Evolutionary conservation across 1,140 invertebrate species (phyloP), one percentile per base, ranked within the genome.

Genomic region (Dicyema japonicum): DNA sequence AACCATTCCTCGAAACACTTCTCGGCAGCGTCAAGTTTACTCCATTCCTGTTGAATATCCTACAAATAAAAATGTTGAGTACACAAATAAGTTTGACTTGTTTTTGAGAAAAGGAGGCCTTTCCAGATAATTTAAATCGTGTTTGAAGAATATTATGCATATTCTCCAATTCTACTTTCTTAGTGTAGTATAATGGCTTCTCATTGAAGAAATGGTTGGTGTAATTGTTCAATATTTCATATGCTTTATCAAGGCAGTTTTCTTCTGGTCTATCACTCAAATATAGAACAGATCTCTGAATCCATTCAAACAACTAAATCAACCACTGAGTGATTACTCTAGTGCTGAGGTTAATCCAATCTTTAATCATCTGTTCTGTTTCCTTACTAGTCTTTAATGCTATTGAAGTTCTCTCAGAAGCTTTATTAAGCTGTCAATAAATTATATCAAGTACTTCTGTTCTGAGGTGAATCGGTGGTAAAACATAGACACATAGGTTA

Each of bases 391-490:
- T n/a, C n/a, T n/a, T n/a, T n/a, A n/a, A n/a, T n/a, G n/a, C n/a
- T n/a, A n/a, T n/a, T n/a, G n/a, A n/a, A n/a, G n/a, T n/a, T n/a
- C n/a, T n/a, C n/a, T n/a, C n/a, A n/a, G n/a, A n/a, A n/a, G n/a
- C n/a, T n/a, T n/a, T n/a, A n/a, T n/a, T n/a, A n/a, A n/a, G 85
- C 85, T 82, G 92, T 53, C 18, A 22, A 15, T 12, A 21, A n/a
- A 18, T 15, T 17, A 19, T n/a, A n/a, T n/a, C n/a, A n/a, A 25
- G 23, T 88, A 82, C 80, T 94, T 88, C 63, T 90, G 75, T 38
- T 78, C 76, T 45, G 80, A 80, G 57, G 76, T 78, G 64, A 97
- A 94, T 57, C 76, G 80, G 61, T 97, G 85, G 61, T 97, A 97
- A 61, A 92, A 97, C 30, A 78, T 85, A 15, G 82, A 92, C 32